Conservation (phyloP, 2,888 invertebrate genomes). For the Lycaena phlaeas region DNA sequence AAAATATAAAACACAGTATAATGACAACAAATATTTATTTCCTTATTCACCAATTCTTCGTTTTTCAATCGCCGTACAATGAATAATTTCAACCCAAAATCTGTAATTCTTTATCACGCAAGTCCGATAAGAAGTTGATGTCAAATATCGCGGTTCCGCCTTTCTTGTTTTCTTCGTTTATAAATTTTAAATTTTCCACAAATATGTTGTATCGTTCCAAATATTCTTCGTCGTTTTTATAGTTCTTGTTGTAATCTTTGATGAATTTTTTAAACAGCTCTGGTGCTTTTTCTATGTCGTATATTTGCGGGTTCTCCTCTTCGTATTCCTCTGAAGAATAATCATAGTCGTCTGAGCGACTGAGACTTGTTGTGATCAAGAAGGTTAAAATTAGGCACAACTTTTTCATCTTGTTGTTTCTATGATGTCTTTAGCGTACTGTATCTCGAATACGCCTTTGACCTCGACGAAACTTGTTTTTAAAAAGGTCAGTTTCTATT, state of each 20-base stretch:
- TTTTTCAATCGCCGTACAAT: too few relatives aligned
- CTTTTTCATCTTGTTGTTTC: too few relatives aligned
- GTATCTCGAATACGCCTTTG: slow-evolving; percentile 15
- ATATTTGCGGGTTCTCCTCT: slow-evolving; percentile 26
- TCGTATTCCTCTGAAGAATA: slow-evolving; percentile 12
- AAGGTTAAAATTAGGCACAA: too few relatives aligned
- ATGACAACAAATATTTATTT: too few relatives aligned
- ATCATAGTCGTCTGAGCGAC: slow-evolving; percentile 13
- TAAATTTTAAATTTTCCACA: slow-evolving; percentile 34
- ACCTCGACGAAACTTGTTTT: background rate
- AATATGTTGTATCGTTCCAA: slow-evolving; percentile 35
- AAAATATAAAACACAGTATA: too few relatives aligned
- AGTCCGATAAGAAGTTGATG: slow-evolving; percentile 45
- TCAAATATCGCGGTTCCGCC: slow-evolving; percentile 24
- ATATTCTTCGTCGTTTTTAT: slow-evolving; percentile 31
- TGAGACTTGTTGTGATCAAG: slow-evolving; percentile 11
- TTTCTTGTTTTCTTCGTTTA: slow-evolving; percentile 37
- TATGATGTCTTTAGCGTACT: slow-evolving; percentile 12
- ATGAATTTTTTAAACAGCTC: slow-evolving; percentile 35
- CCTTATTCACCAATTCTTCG: too few relatives aligned
- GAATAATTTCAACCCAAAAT: too few relatives aligned
- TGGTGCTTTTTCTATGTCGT: slow-evolving; percentile 38
- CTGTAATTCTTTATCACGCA: slow-evolving; percentile 24
- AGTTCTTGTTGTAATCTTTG: slow-evolving; percentile 33
- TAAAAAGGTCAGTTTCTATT: too few relatives aligned